Evolutionary conservation across 2,113 vertebrate species (phyloP), one percentile per base, ranked within the genome.

Genomic region (Eidolon helvum): DNA sequence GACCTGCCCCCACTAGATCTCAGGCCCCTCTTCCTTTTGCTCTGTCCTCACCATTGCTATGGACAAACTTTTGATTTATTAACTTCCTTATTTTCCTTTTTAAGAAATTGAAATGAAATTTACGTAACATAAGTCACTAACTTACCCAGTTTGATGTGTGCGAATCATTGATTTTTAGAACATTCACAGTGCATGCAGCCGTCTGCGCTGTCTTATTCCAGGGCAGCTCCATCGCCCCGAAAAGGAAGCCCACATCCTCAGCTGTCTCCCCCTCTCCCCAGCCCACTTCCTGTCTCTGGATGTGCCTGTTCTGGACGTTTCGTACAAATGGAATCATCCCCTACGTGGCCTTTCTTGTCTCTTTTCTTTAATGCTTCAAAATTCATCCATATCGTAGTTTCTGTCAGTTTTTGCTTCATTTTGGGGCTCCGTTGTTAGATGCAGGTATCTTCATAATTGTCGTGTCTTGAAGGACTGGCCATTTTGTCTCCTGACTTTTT

Each of bases 241-340:
- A 68, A 22, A 69, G 30, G 18, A 68, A 16, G 26, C 3, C 65
- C 7, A 10, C 53, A 22, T 15, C 77, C 24, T 19, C 22, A 24
- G 19, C 50, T 40, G 0, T 12, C 4, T 30, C 15, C 38, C 38
- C 12, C 9, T 4, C 2, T 35, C 43, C 14, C 6, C 0, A 7
- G 22, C 72, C 94, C n/a, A 5, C 50, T 4, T 61, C 45, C 48
- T 24, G 2, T 69, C 35, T 63, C 45, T 43, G 65, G 50, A 12
- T 28, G 0, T 3, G 30, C n/a, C 21, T 88, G 14, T 59, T 30
- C 35, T 72, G 78, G 77, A 74, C 5, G 0, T n/a, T 63, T 88
- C 28, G 6, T 16, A 11, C 28, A 3, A 0, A 21, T 43, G 55
- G 55, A 22, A 8, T 74, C 57, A 65, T 14, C 12, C 66, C 1